phyloP scores from a whole-genome alignment of 2,113 vertebrate genomes.

The Loxodonta africana region DNA sequence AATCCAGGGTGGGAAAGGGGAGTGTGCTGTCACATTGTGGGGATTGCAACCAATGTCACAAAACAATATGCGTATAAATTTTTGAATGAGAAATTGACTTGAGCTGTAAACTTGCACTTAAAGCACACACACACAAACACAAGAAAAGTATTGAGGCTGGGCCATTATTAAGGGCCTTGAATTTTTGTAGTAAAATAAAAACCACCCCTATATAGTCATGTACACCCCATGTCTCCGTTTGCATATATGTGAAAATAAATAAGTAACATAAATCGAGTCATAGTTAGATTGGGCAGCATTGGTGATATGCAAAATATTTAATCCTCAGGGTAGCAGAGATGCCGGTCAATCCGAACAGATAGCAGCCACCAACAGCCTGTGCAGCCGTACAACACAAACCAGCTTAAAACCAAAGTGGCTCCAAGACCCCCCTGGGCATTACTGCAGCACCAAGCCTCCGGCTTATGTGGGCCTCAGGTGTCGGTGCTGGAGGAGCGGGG shows the following conservation, averaged over 20 bases:
- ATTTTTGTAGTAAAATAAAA: too few relatives aligned
- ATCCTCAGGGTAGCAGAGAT: not conserved
- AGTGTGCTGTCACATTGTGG: too few relatives aligned
- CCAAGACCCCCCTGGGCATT: not conserved
- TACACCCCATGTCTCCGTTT: too few relatives aligned
- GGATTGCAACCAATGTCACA: too few relatives aligned
- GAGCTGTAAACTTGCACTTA: too few relatives aligned
- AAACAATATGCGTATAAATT: too few relatives aligned
- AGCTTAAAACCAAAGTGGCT: not conserved
- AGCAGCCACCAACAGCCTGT: not conserved
- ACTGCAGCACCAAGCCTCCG: not conserved
- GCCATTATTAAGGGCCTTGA: too few relatives aligned
- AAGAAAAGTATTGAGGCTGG: too few relatives aligned
- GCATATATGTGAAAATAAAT: not conserved
- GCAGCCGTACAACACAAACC: not conserved
- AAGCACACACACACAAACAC: too few relatives aligned
- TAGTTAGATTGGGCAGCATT: not conserved
- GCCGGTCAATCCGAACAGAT: not conserved
- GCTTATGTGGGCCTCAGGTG: not conserved
- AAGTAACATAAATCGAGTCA: slow-evolving; percentile 15
- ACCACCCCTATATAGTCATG: too few relatives aligned
- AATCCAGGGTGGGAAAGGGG: too few relatives aligned
- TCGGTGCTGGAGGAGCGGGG: not conserved
- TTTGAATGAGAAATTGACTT: too few relatives aligned
- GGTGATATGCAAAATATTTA: slow-evolving; percentile 18